Conservation (phyloP, 2,113 vertebrate genomes). For the Sapayoa aenigma region DNA sequence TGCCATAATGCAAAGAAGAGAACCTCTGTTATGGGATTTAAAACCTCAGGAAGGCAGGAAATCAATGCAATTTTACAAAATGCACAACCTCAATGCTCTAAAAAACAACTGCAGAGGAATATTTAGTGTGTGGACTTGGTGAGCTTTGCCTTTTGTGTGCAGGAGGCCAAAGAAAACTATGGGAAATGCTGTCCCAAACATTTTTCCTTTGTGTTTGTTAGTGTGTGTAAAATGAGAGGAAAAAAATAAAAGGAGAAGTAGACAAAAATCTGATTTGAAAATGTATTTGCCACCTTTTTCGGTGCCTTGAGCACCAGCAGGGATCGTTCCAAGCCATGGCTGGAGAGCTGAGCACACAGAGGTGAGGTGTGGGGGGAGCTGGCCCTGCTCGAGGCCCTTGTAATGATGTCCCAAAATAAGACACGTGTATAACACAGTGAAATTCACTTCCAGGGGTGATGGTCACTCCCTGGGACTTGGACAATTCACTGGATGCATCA, state of each 20-base stretch:
- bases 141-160: background rate
- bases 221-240: background rate
- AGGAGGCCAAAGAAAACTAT: background rate
- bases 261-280: background rate
- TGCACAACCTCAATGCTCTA: background rate
- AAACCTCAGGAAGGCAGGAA: background rate
- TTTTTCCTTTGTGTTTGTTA: background rate
- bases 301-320: background rate
- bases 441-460: slow-evolving; percentile 60
- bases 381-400: background rate
- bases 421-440: background rate
- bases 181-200: background rate
- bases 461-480: slow-evolving; percentile 82
- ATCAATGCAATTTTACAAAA: background rate
- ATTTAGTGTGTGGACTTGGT: accelerated
- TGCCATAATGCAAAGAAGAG: background rate
- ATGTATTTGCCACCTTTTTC: background rate
- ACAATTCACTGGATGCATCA: slow-evolving; percentile 45
- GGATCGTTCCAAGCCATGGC: background rate
- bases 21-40: background rate
- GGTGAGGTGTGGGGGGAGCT: background rate
- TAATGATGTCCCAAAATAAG: background rate
- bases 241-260: background rate
- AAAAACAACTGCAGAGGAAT: background rate
- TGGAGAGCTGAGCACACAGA: background rate